A percentile compares a stretch with the other conserved stretches of the same genome.
Conservation (phyloP, 2,113 vertebrate species). For the Halichoerus grypus region DNA sequence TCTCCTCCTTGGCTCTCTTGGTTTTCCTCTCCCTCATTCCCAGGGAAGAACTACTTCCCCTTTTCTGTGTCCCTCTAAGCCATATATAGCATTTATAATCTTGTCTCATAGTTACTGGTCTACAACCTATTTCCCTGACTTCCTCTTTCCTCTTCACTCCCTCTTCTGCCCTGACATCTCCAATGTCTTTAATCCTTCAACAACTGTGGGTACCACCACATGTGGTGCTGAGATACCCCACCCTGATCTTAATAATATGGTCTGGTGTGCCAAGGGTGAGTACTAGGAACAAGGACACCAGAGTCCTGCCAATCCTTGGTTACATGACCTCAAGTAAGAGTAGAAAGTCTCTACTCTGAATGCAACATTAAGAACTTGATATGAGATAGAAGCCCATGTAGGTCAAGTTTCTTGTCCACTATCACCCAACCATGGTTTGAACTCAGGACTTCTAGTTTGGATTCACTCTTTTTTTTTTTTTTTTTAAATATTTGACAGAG, state of each 20-base stretch:
- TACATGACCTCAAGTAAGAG: neutral
- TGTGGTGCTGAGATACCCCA: accelerated
- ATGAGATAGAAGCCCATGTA: neutral
- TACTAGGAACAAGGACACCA: neutral
- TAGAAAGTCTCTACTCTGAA: neutral
- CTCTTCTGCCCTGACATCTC: neutral
- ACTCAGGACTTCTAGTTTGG: neutral
- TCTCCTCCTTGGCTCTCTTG: neutral
- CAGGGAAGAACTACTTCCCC: neutral
- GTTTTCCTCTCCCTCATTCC: neutral
- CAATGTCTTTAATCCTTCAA: neutral
- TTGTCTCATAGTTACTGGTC: neutral
- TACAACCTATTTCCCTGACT: neutral
- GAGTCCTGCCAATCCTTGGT: neutral
- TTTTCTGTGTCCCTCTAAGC: neutral
- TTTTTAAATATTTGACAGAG: no score
- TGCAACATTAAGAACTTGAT: neutral
- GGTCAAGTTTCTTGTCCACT: neutral
- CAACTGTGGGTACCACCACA: neutral
- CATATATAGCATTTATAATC: neutral
- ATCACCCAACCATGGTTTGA: neutral
- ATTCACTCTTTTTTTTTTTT: neutral
- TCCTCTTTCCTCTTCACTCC: no score
- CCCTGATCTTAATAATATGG: no score
- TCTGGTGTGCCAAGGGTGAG: accelerated